These are phyloP conservation scores for Cryptomyrus ogoouensis DNA, from an alignment of 2,113 vertebrate genomes.

Conservation along the genomic window DNA sequence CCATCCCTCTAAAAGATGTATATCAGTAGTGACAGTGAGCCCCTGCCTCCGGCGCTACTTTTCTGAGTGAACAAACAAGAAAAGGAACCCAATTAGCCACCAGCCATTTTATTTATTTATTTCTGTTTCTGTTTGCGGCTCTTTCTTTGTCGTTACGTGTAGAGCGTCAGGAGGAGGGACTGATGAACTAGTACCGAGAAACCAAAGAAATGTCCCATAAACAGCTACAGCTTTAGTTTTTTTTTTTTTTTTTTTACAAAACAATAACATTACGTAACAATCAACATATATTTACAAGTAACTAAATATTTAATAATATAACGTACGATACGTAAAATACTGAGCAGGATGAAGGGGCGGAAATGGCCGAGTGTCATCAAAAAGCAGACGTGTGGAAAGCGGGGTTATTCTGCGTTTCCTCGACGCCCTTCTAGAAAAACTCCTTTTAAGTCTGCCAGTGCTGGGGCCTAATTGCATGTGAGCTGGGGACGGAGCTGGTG, in stretches of 20 bases:
- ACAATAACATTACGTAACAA: background rate
- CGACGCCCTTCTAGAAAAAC: background rate
- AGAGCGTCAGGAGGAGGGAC: background rate
- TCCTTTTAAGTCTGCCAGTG: background rate
- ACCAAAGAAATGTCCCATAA: background rate
- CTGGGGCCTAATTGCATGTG: background rate
- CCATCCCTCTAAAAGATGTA: slow-evolving; percentile 14
- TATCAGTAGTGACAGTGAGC: background rate
- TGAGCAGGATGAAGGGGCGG: background rate
- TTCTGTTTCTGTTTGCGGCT: background rate
- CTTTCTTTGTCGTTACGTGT: background rate
- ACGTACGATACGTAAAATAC: background rate
- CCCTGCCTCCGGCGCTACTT: slow-evolving; percentile 11
- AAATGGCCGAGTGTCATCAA: background rate
- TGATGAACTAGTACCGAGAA: background rate
- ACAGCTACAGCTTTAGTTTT: background rate
- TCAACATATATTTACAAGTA: background rate
- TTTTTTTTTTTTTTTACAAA: background rate
- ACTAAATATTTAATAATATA: background rate
- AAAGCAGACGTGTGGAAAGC: background rate
- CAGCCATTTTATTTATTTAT: background rate
- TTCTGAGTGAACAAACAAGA: slow-evolving; percentile 21
- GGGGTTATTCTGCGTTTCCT: background rate
- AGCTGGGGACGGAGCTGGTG: background rate
- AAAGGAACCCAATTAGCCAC: slow-evolving; percentile 16